Evolutionary conservation across 1,140 invertebrate species (phyloP).

Genomic region (Argopecten irradians): DNA sequence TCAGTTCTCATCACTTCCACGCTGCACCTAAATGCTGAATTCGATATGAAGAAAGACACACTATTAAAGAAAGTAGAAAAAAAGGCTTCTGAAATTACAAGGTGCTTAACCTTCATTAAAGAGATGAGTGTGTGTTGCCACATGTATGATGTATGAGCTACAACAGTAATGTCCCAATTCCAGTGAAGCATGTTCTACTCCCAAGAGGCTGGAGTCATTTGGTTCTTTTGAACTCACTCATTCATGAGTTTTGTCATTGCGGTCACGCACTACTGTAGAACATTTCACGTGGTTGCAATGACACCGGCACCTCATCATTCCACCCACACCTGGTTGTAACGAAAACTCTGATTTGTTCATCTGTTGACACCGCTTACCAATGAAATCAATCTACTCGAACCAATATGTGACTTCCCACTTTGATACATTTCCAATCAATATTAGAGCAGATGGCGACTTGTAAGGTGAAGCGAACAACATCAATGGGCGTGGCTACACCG

Average conservation of each 20-base stretch:
- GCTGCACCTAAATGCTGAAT: too few relatives aligned
- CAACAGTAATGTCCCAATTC: too few relatives aligned
- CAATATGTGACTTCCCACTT: conserved; percentile 1
- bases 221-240: not conserved
- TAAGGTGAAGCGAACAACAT: not conserved
- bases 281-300: not conserved
- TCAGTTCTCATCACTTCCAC: too few relatives aligned
- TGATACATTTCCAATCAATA: not conserved
- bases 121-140: too few relatives aligned
- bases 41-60: too few relatives aligned
- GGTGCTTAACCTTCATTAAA: too few relatives aligned
- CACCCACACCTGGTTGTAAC: not conserved
- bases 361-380: not conserved
- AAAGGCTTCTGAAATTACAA: too few relatives aligned
- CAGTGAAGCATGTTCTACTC: too few relatives aligned
- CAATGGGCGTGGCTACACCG: not conserved
- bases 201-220: not conserved
- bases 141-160: too few relatives aligned
- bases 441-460: not conserved
- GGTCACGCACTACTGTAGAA: not conserved
- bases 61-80: too few relatives aligned
- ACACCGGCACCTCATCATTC: not conserved
- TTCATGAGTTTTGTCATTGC: not conserved
- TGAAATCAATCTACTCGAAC: not conserved
- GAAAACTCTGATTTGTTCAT: conserved; percentile 8